Percentiles rank a stretch among this genome's conserved stretches.
These are phyloP conservation scores for Cryptocephalus primarius DNA, from an alignment of 2,888 invertebrate genomes.

Conservation along the genomic window DNA sequence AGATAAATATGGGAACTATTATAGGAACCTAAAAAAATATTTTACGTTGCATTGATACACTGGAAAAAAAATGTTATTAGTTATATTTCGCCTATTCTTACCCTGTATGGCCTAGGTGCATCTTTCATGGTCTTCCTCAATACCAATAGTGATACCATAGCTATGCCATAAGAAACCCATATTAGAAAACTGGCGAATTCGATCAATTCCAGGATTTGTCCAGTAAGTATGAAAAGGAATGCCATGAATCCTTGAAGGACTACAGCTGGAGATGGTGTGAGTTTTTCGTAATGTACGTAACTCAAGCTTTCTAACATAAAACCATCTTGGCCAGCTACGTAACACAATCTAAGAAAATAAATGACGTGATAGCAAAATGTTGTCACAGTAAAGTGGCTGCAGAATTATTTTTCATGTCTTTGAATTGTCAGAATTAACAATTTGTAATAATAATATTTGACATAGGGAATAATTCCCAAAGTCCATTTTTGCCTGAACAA, in stretches of 20 bases:
- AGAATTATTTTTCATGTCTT: too few species aligned
- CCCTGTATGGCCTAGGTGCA: constrained; percentile 59
- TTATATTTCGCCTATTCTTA: constrained; percentile 20
- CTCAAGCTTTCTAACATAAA: constrained; percentile 71
- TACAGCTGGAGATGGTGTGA: constrained; percentile 75
- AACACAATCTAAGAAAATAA: constrained; percentile 64
- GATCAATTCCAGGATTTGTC: constrained; percentile 64
- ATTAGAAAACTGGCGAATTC: constrained; percentile 80
- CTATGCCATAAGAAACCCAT: constrained; percentile 78
- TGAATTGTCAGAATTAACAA: background rate
- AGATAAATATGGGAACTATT: constrained; percentile 59
- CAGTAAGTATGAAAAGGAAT: constrained; percentile 57
- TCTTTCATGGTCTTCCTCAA: constrained; percentile 59
- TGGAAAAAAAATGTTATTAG: background rate
- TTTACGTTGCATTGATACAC: background rate
- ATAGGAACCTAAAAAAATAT: constrained; percentile 48
- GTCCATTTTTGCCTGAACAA: too few species aligned
- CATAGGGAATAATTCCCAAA: too few species aligned
- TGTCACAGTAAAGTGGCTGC: background rate
- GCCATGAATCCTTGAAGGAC: constrained; percentile 69
- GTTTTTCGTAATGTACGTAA: constrained; percentile 59
- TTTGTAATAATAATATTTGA: background rate
- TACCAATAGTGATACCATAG: constrained; percentile 67
- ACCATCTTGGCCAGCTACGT: constrained; percentile 70
- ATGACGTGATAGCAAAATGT: background rate